Evolutionary conservation across 2,113 vertebrate genomes (phyloP), one percentile per base, ranked within the genome.

Genomic region (Epinephelus lanceolatus): DNA sequence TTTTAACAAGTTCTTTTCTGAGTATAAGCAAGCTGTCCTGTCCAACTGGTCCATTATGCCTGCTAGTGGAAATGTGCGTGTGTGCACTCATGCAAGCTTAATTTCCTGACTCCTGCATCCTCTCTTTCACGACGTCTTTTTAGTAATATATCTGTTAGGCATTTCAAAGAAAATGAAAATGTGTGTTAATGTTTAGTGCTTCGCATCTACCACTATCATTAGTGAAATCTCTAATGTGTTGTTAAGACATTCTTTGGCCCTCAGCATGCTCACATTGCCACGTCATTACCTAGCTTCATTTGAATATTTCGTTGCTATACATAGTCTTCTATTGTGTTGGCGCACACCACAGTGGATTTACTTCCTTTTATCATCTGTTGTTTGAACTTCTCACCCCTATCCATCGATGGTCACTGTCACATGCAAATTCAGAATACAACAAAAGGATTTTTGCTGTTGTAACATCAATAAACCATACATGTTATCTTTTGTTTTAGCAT

Each of bases 11-110:
- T 88, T 77, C 83, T 62, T 62, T 70, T 65, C 73, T 81, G 62
- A 92, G 88, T 87, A 94, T 91, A 90, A 89, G 90, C 95, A 94
- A 94, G 92, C 92, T 94, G 93, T 94, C 87, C 85, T 82, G 79
- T 88, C 91, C 91, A 91, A 93, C 88, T 91, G 94, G 86, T 90
- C 88, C 86, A 93, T 93, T 95, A 93, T 62, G 85, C 75, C 84
- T 87, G 86, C 72, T 80, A 68, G 74, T 67, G 71, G 73, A 76
- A 83, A 83, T 88, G 74, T 81, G 78, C 71, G 82, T 69, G 83
- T 85, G 90, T 89, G 82, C 78, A 81, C 68, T 86, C 83, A 83
- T 92, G 88, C 86, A 91, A 82, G 78, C 71, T 88, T 91, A 89
- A 93, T 92, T 93, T 70, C 76, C 81, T 86, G 56, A 79, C 71